Conservation (phyloP, 2,888 invertebrate species). For the Tuberolachnus salignus region DNA sequence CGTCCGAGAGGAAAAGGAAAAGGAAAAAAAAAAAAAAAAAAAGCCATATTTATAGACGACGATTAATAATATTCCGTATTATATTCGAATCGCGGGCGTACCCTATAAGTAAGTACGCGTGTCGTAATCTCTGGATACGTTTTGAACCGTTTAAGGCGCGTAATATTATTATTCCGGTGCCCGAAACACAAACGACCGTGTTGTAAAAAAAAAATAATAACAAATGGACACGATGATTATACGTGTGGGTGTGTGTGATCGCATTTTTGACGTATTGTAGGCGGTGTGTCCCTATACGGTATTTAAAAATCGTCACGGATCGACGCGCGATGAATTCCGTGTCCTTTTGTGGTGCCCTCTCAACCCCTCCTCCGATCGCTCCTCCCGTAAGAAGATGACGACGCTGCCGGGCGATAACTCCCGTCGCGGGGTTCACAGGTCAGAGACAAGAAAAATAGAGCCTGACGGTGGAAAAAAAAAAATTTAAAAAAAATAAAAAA, state of each 20-base stretch:
- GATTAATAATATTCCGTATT: too few relatives aligned
- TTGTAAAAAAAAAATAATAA: conserved; percentile 34
- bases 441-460: conserved; percentile 33
- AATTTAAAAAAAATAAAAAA: too few relatives aligned
- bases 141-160: conserved; percentile 25
- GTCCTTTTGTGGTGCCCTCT: conserved; percentile 30
- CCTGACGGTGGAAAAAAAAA: conserved; percentile 1
- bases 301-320: conserved; percentile 54
- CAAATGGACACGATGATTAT: conserved; percentile 10
- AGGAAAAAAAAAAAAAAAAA: too few relatives aligned
- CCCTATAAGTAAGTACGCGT: neutral
- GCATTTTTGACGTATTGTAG: conserved; percentile 7
- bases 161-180: neutral
- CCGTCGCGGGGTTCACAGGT: conserved; percentile 35
- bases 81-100: neutral
- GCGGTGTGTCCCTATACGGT: too few relatives aligned
- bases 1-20: too few relatives aligned
- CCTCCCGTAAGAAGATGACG: neutral
- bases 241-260: too few relatives aligned
- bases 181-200: conserved; percentile 33
- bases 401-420: conserved; percentile 15
- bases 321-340: conserved; percentile 12
- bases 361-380: neutral
- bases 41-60: too few relatives aligned
- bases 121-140: conserved; percentile 22